phyloP scores from a whole-genome alignment of 2,888 invertebrate genomes.

The Marasmarcha lunaedactyla region DNA sequence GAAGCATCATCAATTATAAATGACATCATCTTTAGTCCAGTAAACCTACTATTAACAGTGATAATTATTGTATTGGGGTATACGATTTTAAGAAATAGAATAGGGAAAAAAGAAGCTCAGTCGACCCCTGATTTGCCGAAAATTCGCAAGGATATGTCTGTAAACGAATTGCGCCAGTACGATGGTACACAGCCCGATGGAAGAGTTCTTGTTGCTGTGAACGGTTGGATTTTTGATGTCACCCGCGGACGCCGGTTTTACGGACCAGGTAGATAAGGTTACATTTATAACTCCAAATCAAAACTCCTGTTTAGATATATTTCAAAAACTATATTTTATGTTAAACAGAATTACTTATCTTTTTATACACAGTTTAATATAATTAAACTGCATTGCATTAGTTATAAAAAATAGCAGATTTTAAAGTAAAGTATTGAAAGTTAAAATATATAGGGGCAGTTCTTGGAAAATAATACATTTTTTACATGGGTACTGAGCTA shows the following conservation, averaged over 20 bases:
- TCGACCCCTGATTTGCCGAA: constrained; percentile 73
- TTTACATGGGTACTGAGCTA: too few relatives aligned
- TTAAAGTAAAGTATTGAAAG: too few relatives aligned
- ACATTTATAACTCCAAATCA: too few relatives aligned
- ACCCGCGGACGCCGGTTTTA: constrained; percentile 92
- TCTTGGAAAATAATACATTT: too few relatives aligned
- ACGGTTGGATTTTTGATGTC: constrained; percentile 95
- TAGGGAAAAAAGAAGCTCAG: constrained; percentile 31
- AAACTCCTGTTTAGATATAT: too few relatives aligned
- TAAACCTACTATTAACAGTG: constrained; percentile 74
- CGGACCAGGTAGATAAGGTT: constrained; percentile 90
- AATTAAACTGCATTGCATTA: too few relatives aligned
- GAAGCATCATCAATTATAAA: constrained; percentile 34
- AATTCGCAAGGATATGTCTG: constrained; percentile 89
- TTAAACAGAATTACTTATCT: too few relatives aligned
- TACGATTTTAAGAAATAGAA: constrained; percentile 72
- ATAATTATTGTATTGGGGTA: constrained; percentile 75
- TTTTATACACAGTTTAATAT: too few relatives aligned
- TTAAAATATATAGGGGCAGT: too few relatives aligned
- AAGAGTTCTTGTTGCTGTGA: constrained; percentile 90
- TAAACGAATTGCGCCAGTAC: constrained; percentile 86
- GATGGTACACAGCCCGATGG: constrained; percentile 91
- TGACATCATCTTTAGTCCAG: constrained; percentile 73
- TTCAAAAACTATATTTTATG: too few relatives aligned
- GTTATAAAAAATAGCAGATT: too few relatives aligned